Conservation (phyloP, 2,113 vertebrate genomes). For the Proteles cristata region DNA sequence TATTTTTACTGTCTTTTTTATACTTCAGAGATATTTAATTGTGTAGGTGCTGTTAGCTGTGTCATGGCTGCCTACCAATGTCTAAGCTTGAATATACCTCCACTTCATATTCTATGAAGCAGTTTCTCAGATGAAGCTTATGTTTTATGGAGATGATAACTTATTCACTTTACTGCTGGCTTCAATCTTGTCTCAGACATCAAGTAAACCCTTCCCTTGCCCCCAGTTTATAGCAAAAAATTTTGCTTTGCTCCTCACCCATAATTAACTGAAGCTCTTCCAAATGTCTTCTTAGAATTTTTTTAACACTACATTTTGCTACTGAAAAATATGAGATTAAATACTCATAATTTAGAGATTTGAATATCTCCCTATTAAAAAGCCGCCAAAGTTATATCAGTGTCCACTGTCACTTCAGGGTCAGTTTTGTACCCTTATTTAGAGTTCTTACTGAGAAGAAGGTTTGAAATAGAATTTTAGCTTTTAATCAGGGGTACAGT, state of each 20-base stretch:
- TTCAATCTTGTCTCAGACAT: background rate
- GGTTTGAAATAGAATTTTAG: constrained; percentile 1
- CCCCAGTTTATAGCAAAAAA: constrained; percentile 5
- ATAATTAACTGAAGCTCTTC: constrained; percentile 52
- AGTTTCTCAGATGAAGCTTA: constrained; percentile 34
- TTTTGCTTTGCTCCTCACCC: background rate
- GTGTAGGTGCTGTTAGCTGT: background rate
- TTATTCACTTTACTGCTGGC: constrained; percentile 23
- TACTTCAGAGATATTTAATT: constrained; percentile 61
- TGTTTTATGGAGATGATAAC: background rate
- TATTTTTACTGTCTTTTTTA: background rate
- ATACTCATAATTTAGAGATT: constrained; percentile 10
- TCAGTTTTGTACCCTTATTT: background rate
- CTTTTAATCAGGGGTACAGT: background rate
- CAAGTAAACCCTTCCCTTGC: background rate
- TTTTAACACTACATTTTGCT: background rate
- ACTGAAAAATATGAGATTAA: background rate
- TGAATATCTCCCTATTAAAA: constrained; percentile 21
- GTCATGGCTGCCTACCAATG: background rate
- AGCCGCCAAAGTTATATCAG: background rate
- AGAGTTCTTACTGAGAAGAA: background rate
- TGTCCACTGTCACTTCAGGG: background rate
- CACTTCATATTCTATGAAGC: background rate
- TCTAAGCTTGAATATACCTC: background rate
- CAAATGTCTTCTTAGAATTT: constrained; percentile 32